A percentile compares a stretch with the other conserved stretches of the same genome.
phyloP scores from a whole-genome alignment of 2,113 vertebrate genomes.

The Penelope pileata region DNA sequence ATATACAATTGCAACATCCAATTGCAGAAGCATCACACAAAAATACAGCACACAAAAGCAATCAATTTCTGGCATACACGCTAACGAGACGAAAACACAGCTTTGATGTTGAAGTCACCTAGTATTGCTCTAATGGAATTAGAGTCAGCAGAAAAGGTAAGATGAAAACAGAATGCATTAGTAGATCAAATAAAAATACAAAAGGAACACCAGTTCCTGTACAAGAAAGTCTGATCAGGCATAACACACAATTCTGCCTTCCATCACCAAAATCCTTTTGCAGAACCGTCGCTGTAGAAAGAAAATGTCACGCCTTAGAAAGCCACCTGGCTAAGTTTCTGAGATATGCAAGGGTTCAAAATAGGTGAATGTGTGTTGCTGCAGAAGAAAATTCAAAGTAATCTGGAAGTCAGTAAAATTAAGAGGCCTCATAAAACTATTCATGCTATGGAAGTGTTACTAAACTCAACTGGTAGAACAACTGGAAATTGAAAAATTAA shows the following conservation, averaged over 20 bases:
- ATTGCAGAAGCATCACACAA: slow-evolving; percentile 7
- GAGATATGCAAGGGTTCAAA: neutral
- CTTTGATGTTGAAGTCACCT: slow-evolving; percentile 4
- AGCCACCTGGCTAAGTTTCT: neutral
- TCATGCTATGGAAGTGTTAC: neutral
- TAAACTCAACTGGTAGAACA: neutral
- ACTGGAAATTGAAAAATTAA: neutral
- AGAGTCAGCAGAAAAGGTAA: neutral
- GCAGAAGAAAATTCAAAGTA: neutral
- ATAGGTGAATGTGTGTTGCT: neutral
- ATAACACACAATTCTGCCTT: neutral
- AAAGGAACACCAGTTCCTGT: neutral
- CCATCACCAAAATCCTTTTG: neutral
- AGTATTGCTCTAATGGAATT: neutral
- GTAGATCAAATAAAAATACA: neutral
- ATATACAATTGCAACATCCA: neutral
- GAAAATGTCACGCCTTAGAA: neutral
- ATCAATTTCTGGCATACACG: neutral
- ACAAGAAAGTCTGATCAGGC: neutral
- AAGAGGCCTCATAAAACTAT: neutral
- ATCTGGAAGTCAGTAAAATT: neutral
- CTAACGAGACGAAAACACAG: neutral
- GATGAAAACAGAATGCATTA: neutral
- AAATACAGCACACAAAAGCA: neutral
- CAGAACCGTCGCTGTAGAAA: neutral